These are phyloP conservation scores for Mimumesa dahlbomi DNA, from an alignment of 2,888 invertebrate species.

Conservation along the genomic window DNA sequence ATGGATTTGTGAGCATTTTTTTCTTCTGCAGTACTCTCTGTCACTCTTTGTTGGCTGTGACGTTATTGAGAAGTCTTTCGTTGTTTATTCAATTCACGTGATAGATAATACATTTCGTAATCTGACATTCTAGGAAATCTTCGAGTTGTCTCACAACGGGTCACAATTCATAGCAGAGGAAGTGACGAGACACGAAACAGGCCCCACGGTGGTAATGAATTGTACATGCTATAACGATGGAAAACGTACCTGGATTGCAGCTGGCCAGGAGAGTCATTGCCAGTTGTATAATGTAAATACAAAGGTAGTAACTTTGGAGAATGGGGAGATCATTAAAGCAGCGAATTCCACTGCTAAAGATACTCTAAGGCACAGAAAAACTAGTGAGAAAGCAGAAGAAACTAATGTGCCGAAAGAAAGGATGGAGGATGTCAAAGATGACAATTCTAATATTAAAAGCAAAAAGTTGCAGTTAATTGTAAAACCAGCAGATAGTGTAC, in stretches of 20 bases:
- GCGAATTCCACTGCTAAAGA: constrained; percentile 62
- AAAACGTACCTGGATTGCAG: constrained; percentile 90
- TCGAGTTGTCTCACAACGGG: constrained; percentile 93
- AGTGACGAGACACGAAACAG: constrained; percentile 94
- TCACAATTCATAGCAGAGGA: constrained; percentile 92
- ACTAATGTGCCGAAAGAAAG: constrained; percentile 33
- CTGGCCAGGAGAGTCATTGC: constrained; percentile 95
- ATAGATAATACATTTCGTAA: no score
- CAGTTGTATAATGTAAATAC: constrained; percentile 89
- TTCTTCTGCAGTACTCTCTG: no score
- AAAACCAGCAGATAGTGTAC: constrained; percentile 89
- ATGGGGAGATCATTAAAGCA: constrained; percentile 82
- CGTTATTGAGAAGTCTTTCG: no score
- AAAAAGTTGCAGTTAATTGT: constrained; percentile 88
- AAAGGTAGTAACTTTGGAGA: constrained; percentile 79
- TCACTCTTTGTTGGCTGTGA: no score
- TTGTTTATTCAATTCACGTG: no score
- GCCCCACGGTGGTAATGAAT: constrained; percentile 95
- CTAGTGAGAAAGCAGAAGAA: constrained; percentile 65
- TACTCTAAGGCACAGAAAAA: constrained; percentile 82
- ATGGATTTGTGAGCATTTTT: constrained; percentile 92
- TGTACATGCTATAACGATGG: constrained; percentile 88
- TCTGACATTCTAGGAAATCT: constrained; percentile 88
- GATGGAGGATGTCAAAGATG: constrained; percentile 68
- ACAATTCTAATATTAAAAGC: constrained; percentile 70